Evolutionary conservation across 2,888 invertebrate species (phyloP).

Genomic region (Sarcophaga rosellei): DNA sequence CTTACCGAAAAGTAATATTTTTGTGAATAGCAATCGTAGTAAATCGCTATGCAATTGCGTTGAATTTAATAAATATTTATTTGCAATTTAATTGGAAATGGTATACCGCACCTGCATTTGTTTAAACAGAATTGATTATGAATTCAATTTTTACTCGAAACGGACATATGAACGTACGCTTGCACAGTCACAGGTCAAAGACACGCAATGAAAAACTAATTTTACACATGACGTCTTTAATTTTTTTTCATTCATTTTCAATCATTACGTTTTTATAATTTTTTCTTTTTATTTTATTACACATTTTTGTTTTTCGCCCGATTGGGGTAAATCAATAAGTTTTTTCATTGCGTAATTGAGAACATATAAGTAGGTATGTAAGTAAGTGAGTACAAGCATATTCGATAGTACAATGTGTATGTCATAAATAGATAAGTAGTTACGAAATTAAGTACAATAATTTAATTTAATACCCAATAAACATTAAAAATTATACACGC

Average conservation of each 20-base stretch:
- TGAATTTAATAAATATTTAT: slow-evolving; percentile 41
- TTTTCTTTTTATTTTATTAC: background rate
- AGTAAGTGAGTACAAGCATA: background rate
- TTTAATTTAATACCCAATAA: too few relatives aligned
- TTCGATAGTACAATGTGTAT: background rate
- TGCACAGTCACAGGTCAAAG: slow-evolving; percentile 19
- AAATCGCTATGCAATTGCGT: background rate
- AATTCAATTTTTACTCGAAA: background rate
- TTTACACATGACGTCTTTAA: slow-evolving; percentile 43
- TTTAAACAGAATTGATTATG: background rate
- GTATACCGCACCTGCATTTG: slow-evolving; percentile 29
- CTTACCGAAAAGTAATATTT: too few relatives aligned
- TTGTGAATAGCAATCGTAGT: background rate
- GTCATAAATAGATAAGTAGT: too few relatives aligned
- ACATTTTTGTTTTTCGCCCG: background rate
- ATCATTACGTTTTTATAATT: background rate
- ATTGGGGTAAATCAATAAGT: slow-evolving; percentile 46
- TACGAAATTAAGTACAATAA: too few relatives aligned
- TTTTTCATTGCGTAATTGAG: slow-evolving; percentile 39
- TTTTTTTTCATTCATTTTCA: background rate
- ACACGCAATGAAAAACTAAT: slow-evolving; percentile 18
- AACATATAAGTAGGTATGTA: background rate
- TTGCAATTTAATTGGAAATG: slow-evolving; percentile 5
- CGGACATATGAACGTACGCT: too few relatives aligned
- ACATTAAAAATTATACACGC: too few relatives aligned